phyloP scores from a whole-genome alignment of 1,140 invertebrate genomes.

The Ceratina australensis region DNA sequence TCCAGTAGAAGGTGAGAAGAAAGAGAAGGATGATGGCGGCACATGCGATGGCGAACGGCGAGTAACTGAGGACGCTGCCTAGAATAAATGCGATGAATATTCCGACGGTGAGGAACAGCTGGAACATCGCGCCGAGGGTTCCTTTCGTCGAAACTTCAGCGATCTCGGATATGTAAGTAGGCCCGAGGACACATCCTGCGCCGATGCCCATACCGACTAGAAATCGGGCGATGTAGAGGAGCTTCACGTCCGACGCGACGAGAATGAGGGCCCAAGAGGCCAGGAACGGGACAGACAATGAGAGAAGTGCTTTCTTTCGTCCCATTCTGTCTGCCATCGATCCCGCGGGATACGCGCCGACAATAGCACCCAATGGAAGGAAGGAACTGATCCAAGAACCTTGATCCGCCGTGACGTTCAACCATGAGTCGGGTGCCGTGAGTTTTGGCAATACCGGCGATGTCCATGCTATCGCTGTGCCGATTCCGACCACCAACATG shows the following conservation, averaged over 20 bases:
- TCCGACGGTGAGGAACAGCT: conserved; percentile 90
- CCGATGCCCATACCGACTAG: conserved; percentile 88
- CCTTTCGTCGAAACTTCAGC: conserved; percentile 90
- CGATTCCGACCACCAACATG: conserved; percentile 85
- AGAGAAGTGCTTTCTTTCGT: conserved; percentile 85
- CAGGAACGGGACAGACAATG: conserved; percentile 86
- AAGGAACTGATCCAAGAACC: conserved; percentile 88
- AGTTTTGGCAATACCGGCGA: conserved; percentile 86
- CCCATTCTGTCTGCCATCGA: conserved; percentile 88
- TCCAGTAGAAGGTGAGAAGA: conserved; percentile 83
- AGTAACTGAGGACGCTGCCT: conserved; percentile 84
- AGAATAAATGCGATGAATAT: conserved; percentile 88
- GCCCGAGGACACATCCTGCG: conserved; percentile 89
- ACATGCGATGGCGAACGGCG: conserved; percentile 84
- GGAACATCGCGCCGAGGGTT: conserved; percentile 89
- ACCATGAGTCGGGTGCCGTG: conserved; percentile 62
- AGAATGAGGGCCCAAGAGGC: conserved; percentile 88
- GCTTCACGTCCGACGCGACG: conserved; percentile 81
- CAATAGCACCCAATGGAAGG: conserved; percentile 88
- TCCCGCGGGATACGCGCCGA: conserved; percentile 86
- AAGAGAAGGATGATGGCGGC: conserved; percentile 84
- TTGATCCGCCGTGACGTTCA: conserved; percentile 70
- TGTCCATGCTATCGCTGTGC: conserved; percentile 89
- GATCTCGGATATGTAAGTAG: conserved; percentile 93
- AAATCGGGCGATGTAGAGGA: conserved; percentile 87